Evolutionary conservation across 2,888 invertebrate genomes (phyloP), one percentile per base, ranked within the genome.

Genomic region (Plagiodera versicolora): DNA sequence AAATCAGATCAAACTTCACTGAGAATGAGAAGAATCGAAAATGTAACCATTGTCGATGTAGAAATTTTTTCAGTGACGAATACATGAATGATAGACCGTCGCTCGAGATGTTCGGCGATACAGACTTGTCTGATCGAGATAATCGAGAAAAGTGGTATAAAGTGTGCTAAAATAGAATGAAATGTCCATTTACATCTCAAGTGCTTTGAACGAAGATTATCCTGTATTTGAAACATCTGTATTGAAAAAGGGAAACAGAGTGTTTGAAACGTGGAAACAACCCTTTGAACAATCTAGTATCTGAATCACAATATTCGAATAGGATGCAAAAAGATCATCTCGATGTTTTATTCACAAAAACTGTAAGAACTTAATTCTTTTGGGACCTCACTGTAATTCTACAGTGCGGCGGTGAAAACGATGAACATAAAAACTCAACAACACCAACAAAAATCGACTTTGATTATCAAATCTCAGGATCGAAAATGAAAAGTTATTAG

Each of bases 401-500:
- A 11, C n/a, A 56, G 32, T 32, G 5, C 32, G 2, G 11, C 32
- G 24, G 24, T 24, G 3, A 24, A 24, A 24, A 32, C 5, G 2
- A 11, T 32, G 32, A 32, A 32, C 32, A 8, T 32, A 11, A 32
- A 32, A 2, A 32, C 11, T 32, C 32, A 32, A 32, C n/a, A 14
- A 10, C 58, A 50, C 50, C 18, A 24, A 24, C 24, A 24, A 24
- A 24, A 24, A 24, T 46, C 46, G 46, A 46, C 46, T 46, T 46
- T 16, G 46, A 46, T 16, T 14, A 46, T 46, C 10, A 46, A 46
- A 46, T 46, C 46, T 17, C 46, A 46, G 46, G 46, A 46, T 46
- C 46, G 46, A 16, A 46, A 46, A 46, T 46, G 46, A 16, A 46
- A 46, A 3, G 46, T 46, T 46, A 46, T 46, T 17, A 46, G 46